Evolutionary conservation across 1,140 invertebrate species (phyloP).

Genomic region (Pygmarrhopalites habei): DNA sequence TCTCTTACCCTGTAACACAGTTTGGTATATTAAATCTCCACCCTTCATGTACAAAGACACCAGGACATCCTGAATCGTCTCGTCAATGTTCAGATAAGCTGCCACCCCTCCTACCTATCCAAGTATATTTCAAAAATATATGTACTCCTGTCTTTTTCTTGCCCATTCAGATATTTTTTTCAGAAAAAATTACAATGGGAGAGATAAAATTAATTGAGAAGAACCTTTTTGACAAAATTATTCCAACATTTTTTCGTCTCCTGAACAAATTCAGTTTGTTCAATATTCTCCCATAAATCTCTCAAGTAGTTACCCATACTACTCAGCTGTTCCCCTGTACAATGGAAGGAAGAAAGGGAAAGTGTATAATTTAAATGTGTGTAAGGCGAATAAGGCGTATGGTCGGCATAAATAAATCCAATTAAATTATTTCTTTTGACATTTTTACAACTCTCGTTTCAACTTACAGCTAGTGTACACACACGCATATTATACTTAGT

Average conservation of each 20-base stretch:
- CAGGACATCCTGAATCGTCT: conserved; percentile 23
- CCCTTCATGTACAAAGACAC: conserved; percentile 28
- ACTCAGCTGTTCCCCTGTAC: background rate
- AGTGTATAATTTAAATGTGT: background rate
- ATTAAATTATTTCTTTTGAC: too few relatives aligned
- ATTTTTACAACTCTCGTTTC: too few relatives aligned
- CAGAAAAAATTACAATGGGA: too few relatives aligned
- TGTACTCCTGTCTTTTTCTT: too few relatives aligned
- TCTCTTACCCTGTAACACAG: conserved; percentile 18
- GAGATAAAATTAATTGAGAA: too few relatives aligned
- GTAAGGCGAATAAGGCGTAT: too few relatives aligned
- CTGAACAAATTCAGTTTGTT: background rate
- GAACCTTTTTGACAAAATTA: background rate
- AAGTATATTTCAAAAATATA: too few relatives aligned
- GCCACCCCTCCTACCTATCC: conserved; percentile 25
- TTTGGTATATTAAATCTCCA: conserved; percentile 29
- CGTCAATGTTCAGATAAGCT: conserved; percentile 29
- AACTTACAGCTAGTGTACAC: too few relatives aligned
- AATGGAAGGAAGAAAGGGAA: background rate
- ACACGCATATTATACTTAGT: too few relatives aligned
- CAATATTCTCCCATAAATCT: background rate
- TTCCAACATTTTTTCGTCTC: background rate
- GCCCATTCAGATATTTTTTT: too few relatives aligned
- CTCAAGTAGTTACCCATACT: background rate
- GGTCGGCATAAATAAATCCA: too few relatives aligned